These are phyloP conservation scores for Drosophila azteca DNA, from an alignment of 1,140 invertebrate species.

Conservation along the genomic window DNA sequence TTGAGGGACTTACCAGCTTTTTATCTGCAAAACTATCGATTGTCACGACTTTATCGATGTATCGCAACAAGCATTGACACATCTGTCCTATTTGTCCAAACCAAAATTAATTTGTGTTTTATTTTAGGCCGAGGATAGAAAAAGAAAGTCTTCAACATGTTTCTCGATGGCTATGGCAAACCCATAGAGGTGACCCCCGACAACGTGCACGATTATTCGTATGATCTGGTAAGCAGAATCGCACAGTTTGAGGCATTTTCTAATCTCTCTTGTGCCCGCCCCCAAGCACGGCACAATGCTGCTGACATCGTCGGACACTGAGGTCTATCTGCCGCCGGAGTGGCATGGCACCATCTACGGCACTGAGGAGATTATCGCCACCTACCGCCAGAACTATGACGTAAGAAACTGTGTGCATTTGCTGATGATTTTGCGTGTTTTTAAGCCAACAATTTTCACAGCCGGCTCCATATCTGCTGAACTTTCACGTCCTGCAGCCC, in stretches of 20 bases:
- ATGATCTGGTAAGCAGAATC: slow-evolving; percentile 43
- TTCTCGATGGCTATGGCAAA: slow-evolving; percentile 46
- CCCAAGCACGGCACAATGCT: slow-evolving; percentile 51
- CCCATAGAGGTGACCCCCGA: slow-evolving; percentile 59
- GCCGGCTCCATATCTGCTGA: slow-evolving; percentile 47
- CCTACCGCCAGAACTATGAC: slow-evolving; percentile 48
- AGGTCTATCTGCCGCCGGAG: slow-evolving; percentile 43
- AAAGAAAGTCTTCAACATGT: slow-evolving; percentile 28
- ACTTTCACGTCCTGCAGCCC: slow-evolving; percentile 55
- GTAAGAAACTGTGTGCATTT: slow-evolving; percentile 6
- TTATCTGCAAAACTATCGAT: not conserved
- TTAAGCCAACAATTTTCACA: not conserved
- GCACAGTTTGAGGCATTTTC: too few species aligned
- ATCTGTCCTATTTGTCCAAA: not conserved
- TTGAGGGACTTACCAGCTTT: slow-evolving; percentile 1
- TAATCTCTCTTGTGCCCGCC: too few species aligned
- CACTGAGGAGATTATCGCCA: slow-evolving; percentile 44
- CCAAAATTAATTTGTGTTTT: slow-evolving; percentile 7
- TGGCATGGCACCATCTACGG: slow-evolving; percentile 69
- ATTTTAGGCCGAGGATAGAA: not conserved
- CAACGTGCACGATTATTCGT: slow-evolving; percentile 42
- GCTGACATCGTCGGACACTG: slow-evolving; percentile 54
- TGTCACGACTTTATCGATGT: too few species aligned
- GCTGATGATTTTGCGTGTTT: too few species aligned
- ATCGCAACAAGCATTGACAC: too few species aligned